These are phyloP conservation scores for Leuctra nigra DNA, from an alignment of 2,888 invertebrate genomes.

Conservation along the genomic window DNA sequence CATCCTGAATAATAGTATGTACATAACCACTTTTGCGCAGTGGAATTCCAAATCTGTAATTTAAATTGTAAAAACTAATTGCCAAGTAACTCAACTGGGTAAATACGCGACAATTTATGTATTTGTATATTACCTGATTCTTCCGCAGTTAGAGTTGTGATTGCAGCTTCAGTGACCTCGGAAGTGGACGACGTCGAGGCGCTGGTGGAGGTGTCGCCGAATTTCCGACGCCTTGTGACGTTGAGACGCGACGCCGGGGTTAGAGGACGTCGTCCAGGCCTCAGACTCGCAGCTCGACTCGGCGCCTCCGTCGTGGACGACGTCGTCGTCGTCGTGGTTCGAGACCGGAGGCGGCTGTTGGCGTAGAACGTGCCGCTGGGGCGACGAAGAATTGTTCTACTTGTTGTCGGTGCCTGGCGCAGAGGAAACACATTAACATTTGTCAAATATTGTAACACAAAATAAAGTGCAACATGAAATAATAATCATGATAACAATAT, in stretches of 20 bases:
- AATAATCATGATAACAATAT: neutral
- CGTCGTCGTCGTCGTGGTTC: conserved; percentile 13
- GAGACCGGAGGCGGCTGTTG: conserved; percentile 4
- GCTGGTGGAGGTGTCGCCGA: neutral
- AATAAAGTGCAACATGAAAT: neutral
- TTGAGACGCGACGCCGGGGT: conserved; percentile 6
- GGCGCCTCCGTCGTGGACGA: conserved; percentile 12
- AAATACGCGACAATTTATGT: too few relatives aligned
- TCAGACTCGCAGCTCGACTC: neutral
- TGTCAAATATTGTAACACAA: neutral
- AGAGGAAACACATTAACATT: neutral
- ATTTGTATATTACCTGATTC: neutral
- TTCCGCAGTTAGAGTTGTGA: conserved; percentile 9
- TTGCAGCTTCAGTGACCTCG: neutral
- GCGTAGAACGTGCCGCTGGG: conserved; percentile 9
- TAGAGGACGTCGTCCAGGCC: neutral
- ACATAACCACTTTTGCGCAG: too few relatives aligned
- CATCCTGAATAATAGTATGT: too few relatives aligned
- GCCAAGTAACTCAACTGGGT: too few relatives aligned
- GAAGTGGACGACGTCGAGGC: neutral
- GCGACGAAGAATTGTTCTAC: neutral
- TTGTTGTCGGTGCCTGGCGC: neutral
- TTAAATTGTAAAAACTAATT: too few relatives aligned
- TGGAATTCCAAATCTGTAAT: too few relatives aligned
- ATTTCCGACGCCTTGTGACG: conserved; percentile 8